Evolutionary conservation across 2,888 invertebrate genomes (phyloP), one percentile per base, ranked within the genome.

Genomic region (Deroplatys truncata): DNA sequence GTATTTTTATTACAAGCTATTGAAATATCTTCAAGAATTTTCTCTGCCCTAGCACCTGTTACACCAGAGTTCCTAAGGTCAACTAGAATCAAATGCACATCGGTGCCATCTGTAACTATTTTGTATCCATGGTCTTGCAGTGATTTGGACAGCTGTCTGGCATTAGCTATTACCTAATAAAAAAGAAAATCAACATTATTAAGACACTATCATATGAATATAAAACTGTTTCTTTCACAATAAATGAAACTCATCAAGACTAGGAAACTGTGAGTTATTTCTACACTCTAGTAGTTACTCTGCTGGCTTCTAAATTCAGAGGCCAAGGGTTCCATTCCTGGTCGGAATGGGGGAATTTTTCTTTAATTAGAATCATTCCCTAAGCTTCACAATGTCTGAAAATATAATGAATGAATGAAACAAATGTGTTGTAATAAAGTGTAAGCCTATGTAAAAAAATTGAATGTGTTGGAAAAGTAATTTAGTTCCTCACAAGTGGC

Each of bases 1-100:
- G 95, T 99, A 93, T 99, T 99, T 94, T 99, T 99, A 93, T 99
- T 99, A 92, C 98, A 98, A 25, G 98, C 98, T 92, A 99, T 97
- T 90, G 97, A 96, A 92, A 98, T 96, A 91, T 98, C 96, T 93
- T 99, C 99, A 56, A 99, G 94, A 85, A 98, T 95, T 89, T 96
- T 96, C 93, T 99, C 99, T 0, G 97, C 98, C 90, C 97, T 96
- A 16, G 98, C 96, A 1, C 98, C 99, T 28, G 97, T 97, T 0
- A 98, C 93, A 0, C 97, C 97, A 0, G 94, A 95, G 29, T 94
- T 94, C 89, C 97, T 95, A 91, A 99, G 94, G 94, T 99, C 98
- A 8, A 99, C 96, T 90, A 99, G 94, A 13, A 98, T 94, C 91
- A 99, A 94, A 93, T 99, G 99, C 89, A 98, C 97, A 93, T 99